Conservation (phyloP, 2,113 vertebrate genomes). For the Triplophysa rosa region DNA sequence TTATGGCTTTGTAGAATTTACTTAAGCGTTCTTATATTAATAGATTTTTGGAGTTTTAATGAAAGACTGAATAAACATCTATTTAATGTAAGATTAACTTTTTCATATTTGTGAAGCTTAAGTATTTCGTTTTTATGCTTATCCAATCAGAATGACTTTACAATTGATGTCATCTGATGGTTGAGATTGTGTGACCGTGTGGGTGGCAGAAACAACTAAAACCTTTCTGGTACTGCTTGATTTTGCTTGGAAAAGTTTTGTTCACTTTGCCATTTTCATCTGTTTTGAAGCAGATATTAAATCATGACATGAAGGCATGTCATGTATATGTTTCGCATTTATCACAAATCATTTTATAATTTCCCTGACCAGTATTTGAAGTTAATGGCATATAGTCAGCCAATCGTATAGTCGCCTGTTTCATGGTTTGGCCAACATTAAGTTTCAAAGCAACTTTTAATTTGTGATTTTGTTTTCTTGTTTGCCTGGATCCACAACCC, state of each 20-base stretch:
- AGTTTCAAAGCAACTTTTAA: background rate
- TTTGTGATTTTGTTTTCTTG: conserved; percentile 17
- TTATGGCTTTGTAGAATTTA: background rate
- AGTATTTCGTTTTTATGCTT: background rate
- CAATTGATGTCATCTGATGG: no score
- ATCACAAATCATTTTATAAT: background rate
- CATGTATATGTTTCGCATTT: background rate
- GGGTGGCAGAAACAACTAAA: conserved; percentile 32
- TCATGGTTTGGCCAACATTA: conserved; percentile 23
- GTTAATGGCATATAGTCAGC: background rate
- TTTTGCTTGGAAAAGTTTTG: background rate
- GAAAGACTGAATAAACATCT: background rate
- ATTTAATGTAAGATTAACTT: background rate
- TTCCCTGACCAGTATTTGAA: background rate
- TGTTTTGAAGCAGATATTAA: background rate
- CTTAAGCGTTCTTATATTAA: background rate
- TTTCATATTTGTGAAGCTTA: background rate
- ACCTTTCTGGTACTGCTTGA: background rate
- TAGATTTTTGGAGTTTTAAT: background rate
- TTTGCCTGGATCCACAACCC: conserved; percentile 19
- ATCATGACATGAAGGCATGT: background rate
- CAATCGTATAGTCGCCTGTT: conserved; percentile 2
- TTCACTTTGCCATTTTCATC: conserved; percentile 4
- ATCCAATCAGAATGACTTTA: background rate
- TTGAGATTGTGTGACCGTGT: background rate